phyloP scores from a whole-genome alignment of 2,888 invertebrate genomes.

The Drosophila falleni region DNA sequence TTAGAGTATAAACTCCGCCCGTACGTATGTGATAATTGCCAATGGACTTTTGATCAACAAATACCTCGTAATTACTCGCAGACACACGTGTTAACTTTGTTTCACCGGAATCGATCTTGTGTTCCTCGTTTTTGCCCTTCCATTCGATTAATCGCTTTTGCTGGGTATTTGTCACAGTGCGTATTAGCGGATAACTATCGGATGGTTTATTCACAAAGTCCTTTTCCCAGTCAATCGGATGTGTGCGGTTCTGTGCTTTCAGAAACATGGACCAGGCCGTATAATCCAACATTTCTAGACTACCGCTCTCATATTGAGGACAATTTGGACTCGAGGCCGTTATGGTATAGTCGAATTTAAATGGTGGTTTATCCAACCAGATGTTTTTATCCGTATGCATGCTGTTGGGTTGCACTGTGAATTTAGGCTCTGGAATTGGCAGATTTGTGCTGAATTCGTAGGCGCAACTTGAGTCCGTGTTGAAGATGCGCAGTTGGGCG shows the following conservation, averaged over 20 bases:
- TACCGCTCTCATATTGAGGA: not conserved
- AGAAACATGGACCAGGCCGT: conserved; percentile 79
- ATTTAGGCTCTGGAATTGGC: conserved; percentile 16
- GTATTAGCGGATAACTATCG: conserved; percentile 75
- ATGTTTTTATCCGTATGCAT: conserved; percentile 73
- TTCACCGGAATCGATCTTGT: conserved; percentile 55
- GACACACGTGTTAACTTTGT: conserved; percentile 60
- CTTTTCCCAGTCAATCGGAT: conserved; percentile 35
- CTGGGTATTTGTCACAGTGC: conserved; percentile 74
- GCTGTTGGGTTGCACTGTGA: conserved; percentile 58
- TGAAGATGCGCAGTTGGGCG: conserved; percentile 90
- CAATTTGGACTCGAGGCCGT: conserved; percentile 37
- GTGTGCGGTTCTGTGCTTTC: conserved; percentile 37
- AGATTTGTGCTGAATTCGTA: conserved; percentile 73
- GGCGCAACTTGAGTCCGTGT: conserved; percentile 86
- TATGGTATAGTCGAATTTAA: conserved; percentile 41
- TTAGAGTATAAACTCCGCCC: conserved; percentile 84
- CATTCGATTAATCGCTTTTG: conserved; percentile 62
- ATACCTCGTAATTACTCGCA: conserved; percentile 64
- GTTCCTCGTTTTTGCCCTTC: conserved; percentile 56
- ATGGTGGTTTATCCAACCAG: conserved; percentile 31
- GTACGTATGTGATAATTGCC: conserved; percentile 61
- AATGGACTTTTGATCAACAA: conserved; percentile 48
- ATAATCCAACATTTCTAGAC: conserved; percentile 30
- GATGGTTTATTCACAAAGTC: conserved; percentile 82